A percentile compares a stretch with the other conserved stretches of the same genome.
Conservation (phyloP, 2,888 invertebrate species). For the Pecten maximus region DNA sequence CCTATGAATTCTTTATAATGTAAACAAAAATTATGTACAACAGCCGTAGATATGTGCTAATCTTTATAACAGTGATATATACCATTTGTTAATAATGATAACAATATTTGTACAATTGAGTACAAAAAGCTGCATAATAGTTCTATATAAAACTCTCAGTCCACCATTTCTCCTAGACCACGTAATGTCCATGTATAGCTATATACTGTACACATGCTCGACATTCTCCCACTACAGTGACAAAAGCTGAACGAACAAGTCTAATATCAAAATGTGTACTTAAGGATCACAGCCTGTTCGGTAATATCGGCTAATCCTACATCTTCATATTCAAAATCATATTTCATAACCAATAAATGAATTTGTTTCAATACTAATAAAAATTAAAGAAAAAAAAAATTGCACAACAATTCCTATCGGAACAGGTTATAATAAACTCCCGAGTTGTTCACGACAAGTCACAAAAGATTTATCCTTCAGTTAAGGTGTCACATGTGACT, state of each 20-base stretch:
- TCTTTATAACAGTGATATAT: constrained; percentile 8
- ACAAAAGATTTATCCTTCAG: no score
- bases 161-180: background rate
- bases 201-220: background rate
- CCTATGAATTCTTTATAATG: background rate
- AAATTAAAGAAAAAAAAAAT: constrained; percentile 5
- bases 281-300: background rate
- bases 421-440: no score
- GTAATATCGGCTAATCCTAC: constrained; percentile 2
- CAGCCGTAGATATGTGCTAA: constrained; percentile 27
- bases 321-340: background rate
- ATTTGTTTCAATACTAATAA: background rate
- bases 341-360: background rate
- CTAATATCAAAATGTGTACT: constrained; percentile 29
- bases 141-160: background rate
- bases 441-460: no score
- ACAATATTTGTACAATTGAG: background rate
- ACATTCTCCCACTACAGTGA: background rate
- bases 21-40: constrained; percentile 18
- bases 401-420: background rate
- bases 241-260: background rate
- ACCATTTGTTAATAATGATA: background rate
- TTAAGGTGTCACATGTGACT: no score
- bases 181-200: background rate
- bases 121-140: constrained; percentile 32